Evolutionary conservation across 2,888 invertebrate species (phyloP).

Genomic region (Synergus japonicus): DNA sequence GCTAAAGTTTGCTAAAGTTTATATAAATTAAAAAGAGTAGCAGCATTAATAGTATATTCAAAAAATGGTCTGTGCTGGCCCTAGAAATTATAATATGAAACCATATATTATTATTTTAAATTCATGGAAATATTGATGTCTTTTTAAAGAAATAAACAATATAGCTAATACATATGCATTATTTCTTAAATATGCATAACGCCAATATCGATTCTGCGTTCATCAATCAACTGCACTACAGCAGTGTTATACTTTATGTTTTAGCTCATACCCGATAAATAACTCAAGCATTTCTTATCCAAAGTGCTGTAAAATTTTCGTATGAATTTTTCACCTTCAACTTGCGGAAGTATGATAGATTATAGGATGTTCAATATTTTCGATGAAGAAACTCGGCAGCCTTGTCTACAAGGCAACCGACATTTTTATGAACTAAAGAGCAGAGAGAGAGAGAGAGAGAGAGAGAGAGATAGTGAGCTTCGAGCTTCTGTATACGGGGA

Average conservation of each 20-base stretch:
- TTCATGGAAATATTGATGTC: too few relatives aligned
- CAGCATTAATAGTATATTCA: too few relatives aligned
- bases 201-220: not conserved
- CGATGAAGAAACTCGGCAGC: not conserved
- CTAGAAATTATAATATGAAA: too few relatives aligned
- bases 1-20: too few relatives aligned
- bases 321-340: slow-evolving; percentile 13
- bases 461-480: not conserved
- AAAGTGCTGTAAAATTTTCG: slow-evolving; percentile 6
- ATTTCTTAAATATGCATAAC: not conserved
- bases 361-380: slow-evolving; percentile 17
- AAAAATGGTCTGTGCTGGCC: too few relatives aligned
- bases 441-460: not conserved
- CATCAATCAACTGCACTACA: not conserved
- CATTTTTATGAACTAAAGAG: slow-evolving; percentile 11
- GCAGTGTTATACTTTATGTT: not conserved
- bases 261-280: not conserved
- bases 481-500: not conserved
- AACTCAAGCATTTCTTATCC: not conserved
- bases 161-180: not conserved
- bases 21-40: too few relatives aligned
- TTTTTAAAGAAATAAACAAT: not conserved
- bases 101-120: too few relatives aligned
- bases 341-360: slow-evolving; percentile 5
- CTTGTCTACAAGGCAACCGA: slow-evolving; percentile 6